Conservation (phyloP, 2,888 invertebrate genomes). For the Watsonalla binaria region DNA sequence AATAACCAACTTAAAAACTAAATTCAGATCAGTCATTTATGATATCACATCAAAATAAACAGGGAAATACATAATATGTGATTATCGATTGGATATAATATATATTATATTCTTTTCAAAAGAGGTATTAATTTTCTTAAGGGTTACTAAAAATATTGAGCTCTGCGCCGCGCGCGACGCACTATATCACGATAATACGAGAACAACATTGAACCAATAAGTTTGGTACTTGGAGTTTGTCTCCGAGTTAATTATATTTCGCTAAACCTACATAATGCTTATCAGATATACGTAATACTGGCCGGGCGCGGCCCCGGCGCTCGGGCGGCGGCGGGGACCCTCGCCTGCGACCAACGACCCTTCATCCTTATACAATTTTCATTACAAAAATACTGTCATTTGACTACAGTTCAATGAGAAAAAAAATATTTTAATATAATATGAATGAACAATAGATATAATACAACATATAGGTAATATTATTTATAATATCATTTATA, state of each 20-base stretch:
- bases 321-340: conserved; percentile 15
- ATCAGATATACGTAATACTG: conserved; percentile 73
- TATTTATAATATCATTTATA: conserved; percentile 72
- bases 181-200: conserved; percentile 76
- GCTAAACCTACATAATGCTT: conserved; percentile 80
- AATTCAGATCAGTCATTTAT: conserved; percentile 81
- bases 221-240: conserved; percentile 73
- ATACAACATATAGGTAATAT: conserved; percentile 60
- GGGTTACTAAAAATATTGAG: conserved; percentile 79
- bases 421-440: conserved; percentile 67
- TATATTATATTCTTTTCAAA: conserved; percentile 75
- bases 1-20: conserved; percentile 80
- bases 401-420: conserved; percentile 78
- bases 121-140: conserved; percentile 79
- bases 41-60: conserved; percentile 81
- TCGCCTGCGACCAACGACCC: conserved; percentile 57
- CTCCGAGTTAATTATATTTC: conserved; percentile 75
- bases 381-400: conserved; percentile 80
- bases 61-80: conserved; percentile 76
- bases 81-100: conserved; percentile 73
- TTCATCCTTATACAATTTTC: conserved; percentile 74
- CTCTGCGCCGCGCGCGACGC: conserved; percentile 72
- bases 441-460: conserved; percentile 71
- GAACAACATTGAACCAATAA: conserved; percentile 77
- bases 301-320: conserved; percentile 23